phyloP scores from a whole-genome alignment of 2,113 vertebrate species.

The Furnarius figulus region DNA sequence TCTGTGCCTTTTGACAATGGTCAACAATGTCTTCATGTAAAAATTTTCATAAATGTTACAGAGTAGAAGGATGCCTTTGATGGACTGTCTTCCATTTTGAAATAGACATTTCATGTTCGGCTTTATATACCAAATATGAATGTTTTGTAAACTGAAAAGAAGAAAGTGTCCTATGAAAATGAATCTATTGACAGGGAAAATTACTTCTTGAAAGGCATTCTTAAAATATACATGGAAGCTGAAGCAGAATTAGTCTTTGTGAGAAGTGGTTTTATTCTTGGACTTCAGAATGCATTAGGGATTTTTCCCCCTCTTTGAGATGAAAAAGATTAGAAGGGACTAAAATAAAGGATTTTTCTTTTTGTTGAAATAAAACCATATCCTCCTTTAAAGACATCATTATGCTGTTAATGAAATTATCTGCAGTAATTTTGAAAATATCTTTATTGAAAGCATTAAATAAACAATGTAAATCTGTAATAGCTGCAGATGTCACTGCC shows the following conservation, averaged over 20 bases:
- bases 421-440: not conserved
- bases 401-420: slow-evolving; percentile 20
- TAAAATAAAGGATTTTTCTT: not conserved
- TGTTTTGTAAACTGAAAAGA: not conserved
- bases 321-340: not conserved
- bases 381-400: not conserved
- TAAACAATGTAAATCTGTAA: not conserved
- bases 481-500: not conserved
- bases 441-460: not conserved
- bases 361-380: not conserved
- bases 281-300: not conserved
- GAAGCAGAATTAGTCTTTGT: not conserved
- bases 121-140: not conserved
- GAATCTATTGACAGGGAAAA: not conserved
- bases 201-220: not conserved
- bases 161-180: not conserved
- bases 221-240: not conserved
- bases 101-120: not conserved
- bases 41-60: not conserved
- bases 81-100: not conserved
- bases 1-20: not conserved
- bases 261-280: slow-evolving; percentile 33
- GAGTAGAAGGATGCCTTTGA: not conserved
- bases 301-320: not conserved
- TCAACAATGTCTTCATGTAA: not conserved